Conservation (phyloP, 2,888 invertebrate species). For the Nomada hirtipes region DNA sequence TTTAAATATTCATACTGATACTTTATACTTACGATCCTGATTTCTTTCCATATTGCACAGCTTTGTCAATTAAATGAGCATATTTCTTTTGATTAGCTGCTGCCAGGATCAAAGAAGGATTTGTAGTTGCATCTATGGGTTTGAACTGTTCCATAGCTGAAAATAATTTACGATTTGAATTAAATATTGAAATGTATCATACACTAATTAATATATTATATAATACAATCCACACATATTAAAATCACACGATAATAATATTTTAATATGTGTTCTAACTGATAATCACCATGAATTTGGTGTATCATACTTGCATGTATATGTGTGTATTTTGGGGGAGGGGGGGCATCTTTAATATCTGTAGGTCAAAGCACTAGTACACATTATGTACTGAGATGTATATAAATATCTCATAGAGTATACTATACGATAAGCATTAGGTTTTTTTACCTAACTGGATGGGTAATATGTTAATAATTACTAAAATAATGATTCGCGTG, state of each 20-base stretch:
- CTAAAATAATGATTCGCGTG: not conserved
- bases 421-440: slow-evolving; percentile 9
- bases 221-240: not conserved
- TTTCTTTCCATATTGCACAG: slow-evolving; percentile 93
- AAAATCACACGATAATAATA: not conserved
- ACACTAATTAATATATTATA: not conserved
- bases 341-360: slow-evolving; percentile 25
- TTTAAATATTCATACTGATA: not conserved
- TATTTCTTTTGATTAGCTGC: slow-evolving; percentile 98
- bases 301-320: not conserved
- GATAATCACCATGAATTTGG: not conserved
- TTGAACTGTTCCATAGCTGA: slow-evolving; percentile 98
- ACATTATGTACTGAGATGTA: slow-evolving; percentile 6
- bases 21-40: slow-evolving; percentile 86
- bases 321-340: slow-evolving; percentile 8
- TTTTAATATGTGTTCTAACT: no score
- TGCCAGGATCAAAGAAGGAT: slow-evolving; percentile 97
- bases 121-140: slow-evolving; percentile 99
- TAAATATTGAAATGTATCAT: not conserved
- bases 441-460: not conserved
- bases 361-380: slow-evolving; percentile 31
- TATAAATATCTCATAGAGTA: slow-evolving; percentile 2
- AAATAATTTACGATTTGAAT: slow-evolving; percentile 13
- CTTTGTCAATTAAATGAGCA: slow-evolving; percentile 94
- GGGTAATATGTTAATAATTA: not conserved